Evolutionary conservation across 1,140 invertebrate species (phyloP).

Genomic region (Metaphire vulgaris): DNA sequence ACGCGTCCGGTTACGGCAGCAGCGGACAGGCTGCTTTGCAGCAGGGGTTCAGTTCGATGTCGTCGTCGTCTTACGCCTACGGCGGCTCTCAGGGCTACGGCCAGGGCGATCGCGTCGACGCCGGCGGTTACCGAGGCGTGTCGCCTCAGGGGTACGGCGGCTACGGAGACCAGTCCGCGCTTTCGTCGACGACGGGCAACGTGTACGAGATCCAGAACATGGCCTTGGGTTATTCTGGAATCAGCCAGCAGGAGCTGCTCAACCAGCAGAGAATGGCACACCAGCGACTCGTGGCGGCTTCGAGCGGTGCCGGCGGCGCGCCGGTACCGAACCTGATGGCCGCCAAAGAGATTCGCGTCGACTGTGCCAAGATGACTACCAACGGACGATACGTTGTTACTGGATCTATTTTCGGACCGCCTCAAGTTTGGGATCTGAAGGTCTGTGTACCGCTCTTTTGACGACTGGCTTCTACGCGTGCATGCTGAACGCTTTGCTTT

Average conservation of each 20-base stretch:
- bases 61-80: background rate
- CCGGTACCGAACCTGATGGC: slow-evolving; percentile 16
- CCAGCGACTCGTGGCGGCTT: slow-evolving; percentile 9
- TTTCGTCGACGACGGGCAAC: background rate
- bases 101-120: background rate
- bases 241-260: slow-evolving; percentile 20
- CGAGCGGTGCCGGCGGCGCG: background rate
- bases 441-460: too few relatives aligned
- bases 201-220: slow-evolving; percentile 7
- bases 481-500: too few relatives aligned
- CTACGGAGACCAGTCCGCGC: background rate
- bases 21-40: background rate
- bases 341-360: slow-evolving; percentile 48
- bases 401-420: slow-evolving; percentile 48
- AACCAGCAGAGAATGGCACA: slow-evolving; percentile 11
- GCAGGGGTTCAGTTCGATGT: background rate
- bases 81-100: background rate
- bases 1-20: background rate
- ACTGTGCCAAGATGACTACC: slow-evolving; percentile 47
- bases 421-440: slow-evolving; percentile 52
- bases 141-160: background rate
- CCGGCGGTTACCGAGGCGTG: background rate
- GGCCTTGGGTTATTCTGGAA: slow-evolving; percentile 8
- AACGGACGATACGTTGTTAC: slow-evolving; percentile 48
- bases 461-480: too few relatives aligned